A percentile compares a stretch with the other conserved stretches of the same genome.
phyloP scores from a whole-genome alignment of 2,113 vertebrate genomes.

The Columbina picui region DNA sequence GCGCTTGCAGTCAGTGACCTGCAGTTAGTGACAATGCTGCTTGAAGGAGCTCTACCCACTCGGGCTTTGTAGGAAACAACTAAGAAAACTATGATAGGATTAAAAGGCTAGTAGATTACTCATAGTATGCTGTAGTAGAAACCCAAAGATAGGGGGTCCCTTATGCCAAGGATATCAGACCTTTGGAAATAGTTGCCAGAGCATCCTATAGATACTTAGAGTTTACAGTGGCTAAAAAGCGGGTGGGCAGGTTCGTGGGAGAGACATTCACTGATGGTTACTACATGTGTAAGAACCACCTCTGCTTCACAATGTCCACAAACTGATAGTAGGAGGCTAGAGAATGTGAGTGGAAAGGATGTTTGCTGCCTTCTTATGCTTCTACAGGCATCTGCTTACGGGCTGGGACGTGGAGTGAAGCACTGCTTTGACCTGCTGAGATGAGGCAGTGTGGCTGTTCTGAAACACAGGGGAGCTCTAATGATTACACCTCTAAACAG shows the following conservation, averaged over 20 bases:
- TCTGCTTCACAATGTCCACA: not conserved
- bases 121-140: not conserved
- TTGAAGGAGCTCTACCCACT: not conserved
- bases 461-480: conserved; percentile 30
- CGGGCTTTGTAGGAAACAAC: not conserved
- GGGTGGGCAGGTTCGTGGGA: not conserved
- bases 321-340: not conserved
- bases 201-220: not conserved
- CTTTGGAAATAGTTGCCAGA: not conserved
- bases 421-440: not conserved
- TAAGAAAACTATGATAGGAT: not conserved
- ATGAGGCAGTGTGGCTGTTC: not conserved
- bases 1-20: not conserved
- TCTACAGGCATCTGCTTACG: not conserved
- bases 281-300: not conserved
- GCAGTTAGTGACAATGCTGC: not conserved
- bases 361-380: not conserved
- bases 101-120: not conserved
- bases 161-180: not conserved
- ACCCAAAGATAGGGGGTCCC: not conserved
- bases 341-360: not conserved
- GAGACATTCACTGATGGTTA: not conserved
- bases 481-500: conserved; percentile 31
- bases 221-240: not conserved
- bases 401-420: not conserved